phyloP scores from a whole-genome alignment of 2,888 invertebrate genomes.

The Synanthedon formicaeformis region DNA sequence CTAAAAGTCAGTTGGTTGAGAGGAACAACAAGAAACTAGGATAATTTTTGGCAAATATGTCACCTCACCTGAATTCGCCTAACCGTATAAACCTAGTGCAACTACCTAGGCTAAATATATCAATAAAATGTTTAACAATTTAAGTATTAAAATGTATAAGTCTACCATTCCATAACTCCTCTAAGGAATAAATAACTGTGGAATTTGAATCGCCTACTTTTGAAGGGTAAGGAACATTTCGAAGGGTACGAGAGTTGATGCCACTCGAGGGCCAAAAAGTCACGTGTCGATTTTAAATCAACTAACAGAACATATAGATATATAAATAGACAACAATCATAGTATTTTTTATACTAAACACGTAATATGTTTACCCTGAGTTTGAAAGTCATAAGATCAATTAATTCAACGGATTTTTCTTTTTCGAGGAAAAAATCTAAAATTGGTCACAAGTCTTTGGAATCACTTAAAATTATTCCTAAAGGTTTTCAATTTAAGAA shows the following conservation, averaged over 20 bases:
- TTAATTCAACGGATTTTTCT: slow-evolving; percentile 31
- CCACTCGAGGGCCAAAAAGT: slow-evolving; percentile 53
- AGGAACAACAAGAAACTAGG: no score
- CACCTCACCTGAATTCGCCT: slow-evolving; percentile 4
- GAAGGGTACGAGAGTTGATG: slow-evolving; percentile 12
- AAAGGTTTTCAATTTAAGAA: slow-evolving; percentile 30
- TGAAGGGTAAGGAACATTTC: slow-evolving; percentile 20
- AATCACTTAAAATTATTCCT: slow-evolving; percentile 50
- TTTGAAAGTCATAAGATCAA: slow-evolving; percentile 63
- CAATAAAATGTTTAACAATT: slow-evolving; percentile 47
- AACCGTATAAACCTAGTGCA: slow-evolving; percentile 43
- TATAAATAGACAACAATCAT: slow-evolving; percentile 43
- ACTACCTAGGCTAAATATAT: slow-evolving; percentile 43
- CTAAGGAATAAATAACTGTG: slow-evolving; percentile 38
- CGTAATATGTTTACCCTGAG: slow-evolving; percentile 56
- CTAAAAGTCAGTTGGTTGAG: no score
- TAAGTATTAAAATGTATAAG: slow-evolving; percentile 29
- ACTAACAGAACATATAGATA: slow-evolving; percentile 33
- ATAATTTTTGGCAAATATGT: slow-evolving; percentile 1
- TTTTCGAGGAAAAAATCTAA: slow-evolving; percentile 42
- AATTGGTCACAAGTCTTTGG: slow-evolving; percentile 50
- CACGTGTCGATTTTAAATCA: slow-evolving; percentile 40
- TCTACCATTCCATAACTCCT: slow-evolving; percentile 33
- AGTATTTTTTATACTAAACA: slow-evolving; percentile 20
- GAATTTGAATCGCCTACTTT: slow-evolving; percentile 22